These are phyloP conservation scores for Melipona quadrifasciata DNA, from an alignment of 1,140 invertebrate species.

Conservation along the genomic window DNA sequence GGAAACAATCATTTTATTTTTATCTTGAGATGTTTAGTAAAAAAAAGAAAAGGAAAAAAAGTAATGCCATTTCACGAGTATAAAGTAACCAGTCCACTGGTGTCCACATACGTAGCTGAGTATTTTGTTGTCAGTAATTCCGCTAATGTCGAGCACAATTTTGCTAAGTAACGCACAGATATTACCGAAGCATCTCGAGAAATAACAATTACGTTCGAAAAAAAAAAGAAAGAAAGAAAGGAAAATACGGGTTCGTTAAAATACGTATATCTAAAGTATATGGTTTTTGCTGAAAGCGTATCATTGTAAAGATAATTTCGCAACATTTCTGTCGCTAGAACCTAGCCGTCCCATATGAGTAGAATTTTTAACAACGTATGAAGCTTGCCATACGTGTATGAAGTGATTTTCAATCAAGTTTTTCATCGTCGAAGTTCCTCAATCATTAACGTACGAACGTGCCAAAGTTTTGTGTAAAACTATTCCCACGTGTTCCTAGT, in stretches of 20 bases:
- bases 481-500: slow-evolving; percentile 42
- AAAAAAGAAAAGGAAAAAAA: neutral
- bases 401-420: slow-evolving; percentile 30
- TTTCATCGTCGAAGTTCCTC: slow-evolving; percentile 43
- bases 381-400: neutral
- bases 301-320: slow-evolving; percentile 1
- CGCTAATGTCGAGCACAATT: slow-evolving; percentile 15
- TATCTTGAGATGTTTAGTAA: slow-evolving; percentile 38
- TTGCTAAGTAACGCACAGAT: neutral
- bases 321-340: neutral
- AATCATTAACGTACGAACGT: slow-evolving; percentile 41
- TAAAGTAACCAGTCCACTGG: slow-evolving; percentile 67
- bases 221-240: neutral
- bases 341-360: slow-evolving; percentile 12
- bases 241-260: neutral
- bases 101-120: slow-evolving; percentile 79
- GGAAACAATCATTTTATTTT: slow-evolving; percentile 17
- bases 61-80: slow-evolving; percentile 18
- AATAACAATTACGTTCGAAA: neutral
- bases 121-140: slow-evolving; percentile 56
- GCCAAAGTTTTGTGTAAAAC: slow-evolving; percentile 55
- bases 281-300: neutral
- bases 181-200: slow-evolving; percentile 9
- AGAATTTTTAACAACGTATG: slow-evolving; percentile 12
- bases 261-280: neutral